These are phyloP conservation scores for Phoenicopterus ruber DNA, from an alignment of 2,113 vertebrate genomes.

Conservation along the genomic window DNA sequence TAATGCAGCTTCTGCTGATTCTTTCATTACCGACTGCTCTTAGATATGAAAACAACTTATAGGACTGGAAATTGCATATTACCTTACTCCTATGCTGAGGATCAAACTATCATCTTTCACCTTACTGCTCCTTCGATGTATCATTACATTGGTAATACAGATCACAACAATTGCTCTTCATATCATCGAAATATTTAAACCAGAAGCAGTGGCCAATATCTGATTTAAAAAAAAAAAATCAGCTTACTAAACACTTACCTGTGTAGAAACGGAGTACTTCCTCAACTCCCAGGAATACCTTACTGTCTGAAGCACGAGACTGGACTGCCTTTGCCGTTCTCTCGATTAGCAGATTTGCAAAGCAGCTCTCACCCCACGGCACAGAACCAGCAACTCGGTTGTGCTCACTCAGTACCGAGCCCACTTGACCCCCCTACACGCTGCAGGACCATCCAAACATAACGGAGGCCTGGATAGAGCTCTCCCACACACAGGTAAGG, in stretches of 20 bases:
- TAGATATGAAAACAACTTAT: not conserved
- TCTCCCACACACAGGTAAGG: not conserved
- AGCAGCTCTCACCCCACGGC: accelerated
- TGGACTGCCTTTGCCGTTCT: not conserved
- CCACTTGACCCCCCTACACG: accelerated
- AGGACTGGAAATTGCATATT: not conserved
- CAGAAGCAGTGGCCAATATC: not conserved
- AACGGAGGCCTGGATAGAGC: not conserved
- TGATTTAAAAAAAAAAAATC: no score
- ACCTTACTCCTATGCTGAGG: not conserved
- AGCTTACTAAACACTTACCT: not conserved
- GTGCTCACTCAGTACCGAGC: not conserved
- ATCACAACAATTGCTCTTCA: not conserved
- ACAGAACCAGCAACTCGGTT: not conserved
- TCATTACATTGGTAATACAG: not conserved
- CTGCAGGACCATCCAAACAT: not conserved
- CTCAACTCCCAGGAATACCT: not conserved
- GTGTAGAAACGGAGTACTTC: not conserved
- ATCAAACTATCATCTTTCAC: not conserved
- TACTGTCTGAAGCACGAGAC: not conserved
- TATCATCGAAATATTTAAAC: not conserved
- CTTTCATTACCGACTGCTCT: not conserved
- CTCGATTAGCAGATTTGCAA: not conserved
- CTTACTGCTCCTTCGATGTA: not conserved
- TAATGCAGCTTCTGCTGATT: not conserved